Percentiles rank a stretch among this genome's conserved stretches.
These are phyloP conservation scores for Diadema setosum DNA, from an alignment of 35 echinoderm and acorn worm species.

Conservation along the genomic window DNA sequence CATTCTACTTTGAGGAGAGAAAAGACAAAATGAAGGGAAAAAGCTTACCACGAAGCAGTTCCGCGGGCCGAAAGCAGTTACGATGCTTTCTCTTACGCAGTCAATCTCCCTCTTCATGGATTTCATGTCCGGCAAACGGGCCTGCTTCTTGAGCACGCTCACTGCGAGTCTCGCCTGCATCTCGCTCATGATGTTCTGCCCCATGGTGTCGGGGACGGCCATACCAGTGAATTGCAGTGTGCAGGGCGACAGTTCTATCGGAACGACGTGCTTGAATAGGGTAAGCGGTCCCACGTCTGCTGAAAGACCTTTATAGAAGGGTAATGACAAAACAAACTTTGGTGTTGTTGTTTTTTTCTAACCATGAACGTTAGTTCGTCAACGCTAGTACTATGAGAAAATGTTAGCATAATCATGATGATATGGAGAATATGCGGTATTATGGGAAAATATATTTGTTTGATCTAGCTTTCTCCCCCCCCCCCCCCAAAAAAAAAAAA, in stretches of 20 bases:
- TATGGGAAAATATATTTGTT: too few relatives aligned
- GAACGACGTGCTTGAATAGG: slow-evolving; percentile 51
- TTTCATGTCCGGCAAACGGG: neutral
- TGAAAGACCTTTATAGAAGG: too few relatives aligned
- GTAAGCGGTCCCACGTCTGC: too few relatives aligned
- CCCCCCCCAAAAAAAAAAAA: too few relatives aligned
- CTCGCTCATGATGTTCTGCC: slow-evolving; percentile 27
- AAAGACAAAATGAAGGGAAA: neutral
- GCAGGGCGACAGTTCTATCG: neutral
- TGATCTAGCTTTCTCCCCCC: too few relatives aligned
- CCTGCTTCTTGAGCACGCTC: slow-evolving; percentile 27
- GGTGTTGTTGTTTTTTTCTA: too few relatives aligned
- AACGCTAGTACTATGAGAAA: too few relatives aligned
- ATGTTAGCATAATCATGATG: too few relatives aligned
- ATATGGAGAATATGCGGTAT: too few relatives aligned
- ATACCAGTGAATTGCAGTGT: slow-evolving; percentile 40
- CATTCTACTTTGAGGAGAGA: neutral
- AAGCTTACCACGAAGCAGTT: neutral
- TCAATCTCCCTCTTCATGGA: slow-evolving; percentile 3
- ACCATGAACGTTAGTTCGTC: too few relatives aligned
- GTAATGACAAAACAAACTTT: too few relatives aligned
- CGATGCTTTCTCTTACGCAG: neutral
- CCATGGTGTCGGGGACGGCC: neutral
- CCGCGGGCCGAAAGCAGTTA: neutral
- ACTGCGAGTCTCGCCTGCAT: slow-evolving; percentile 48